Percentiles rank a stretch among this genome's conserved stretches.
These are phyloP conservation scores for Fragariocoptes setiger DNA, from an alignment of 1,140 invertebrate genomes.

Conservation along the genomic window DNA sequence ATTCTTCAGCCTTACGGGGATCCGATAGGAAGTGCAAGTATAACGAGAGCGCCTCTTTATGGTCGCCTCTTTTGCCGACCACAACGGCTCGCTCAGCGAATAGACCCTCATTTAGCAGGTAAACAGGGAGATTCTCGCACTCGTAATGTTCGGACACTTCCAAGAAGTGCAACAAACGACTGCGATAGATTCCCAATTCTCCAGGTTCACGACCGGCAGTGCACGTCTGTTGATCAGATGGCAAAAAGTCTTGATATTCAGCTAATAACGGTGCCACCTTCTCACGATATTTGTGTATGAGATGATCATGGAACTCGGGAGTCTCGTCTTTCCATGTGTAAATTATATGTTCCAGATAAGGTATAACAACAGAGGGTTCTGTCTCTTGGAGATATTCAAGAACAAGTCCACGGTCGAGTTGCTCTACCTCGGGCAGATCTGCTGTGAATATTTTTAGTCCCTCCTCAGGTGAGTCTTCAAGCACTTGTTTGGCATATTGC, in stretches of 20 bases:
- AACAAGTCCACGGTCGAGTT: slow-evolving; percentile 50
- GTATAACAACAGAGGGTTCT: slow-evolving; percentile 45
- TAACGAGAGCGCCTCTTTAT: slow-evolving; percentile 65
- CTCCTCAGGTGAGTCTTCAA: slow-evolving; percentile 50
- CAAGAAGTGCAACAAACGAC: slow-evolving; percentile 52
- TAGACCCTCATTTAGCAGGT: slow-evolving; percentile 50
- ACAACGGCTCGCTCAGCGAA: slow-evolving; percentile 76
- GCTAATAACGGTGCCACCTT: slow-evolving; percentile 16
- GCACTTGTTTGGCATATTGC: slow-evolving; percentile 72
- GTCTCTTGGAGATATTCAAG: slow-evolving; percentile 52
- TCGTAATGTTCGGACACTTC: slow-evolving; percentile 47
- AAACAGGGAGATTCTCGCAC: slow-evolving; percentile 49
- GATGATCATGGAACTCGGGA: slow-evolving; percentile 53
- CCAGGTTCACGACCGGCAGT: slow-evolving; percentile 25
- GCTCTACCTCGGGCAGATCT: slow-evolving; percentile 54
- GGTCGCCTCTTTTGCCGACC: slow-evolving; percentile 46
- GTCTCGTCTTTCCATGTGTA: slow-evolving; percentile 55
- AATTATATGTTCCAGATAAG: slow-evolving; percentile 78
- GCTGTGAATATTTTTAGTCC: slow-evolving; percentile 80
- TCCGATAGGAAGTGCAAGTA: slow-evolving; percentile 54
- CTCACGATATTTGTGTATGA: slow-evolving; percentile 52
- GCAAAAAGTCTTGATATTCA: slow-evolving; percentile 12
- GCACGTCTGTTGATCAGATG: slow-evolving; percentile 15
- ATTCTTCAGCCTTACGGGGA: slow-evolving; percentile 40
- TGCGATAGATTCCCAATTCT: slow-evolving; percentile 26